Base-by-base conservation (phyloP, 2,888 invertebrate genomes). In the Cosmia pyralina region DNA sequence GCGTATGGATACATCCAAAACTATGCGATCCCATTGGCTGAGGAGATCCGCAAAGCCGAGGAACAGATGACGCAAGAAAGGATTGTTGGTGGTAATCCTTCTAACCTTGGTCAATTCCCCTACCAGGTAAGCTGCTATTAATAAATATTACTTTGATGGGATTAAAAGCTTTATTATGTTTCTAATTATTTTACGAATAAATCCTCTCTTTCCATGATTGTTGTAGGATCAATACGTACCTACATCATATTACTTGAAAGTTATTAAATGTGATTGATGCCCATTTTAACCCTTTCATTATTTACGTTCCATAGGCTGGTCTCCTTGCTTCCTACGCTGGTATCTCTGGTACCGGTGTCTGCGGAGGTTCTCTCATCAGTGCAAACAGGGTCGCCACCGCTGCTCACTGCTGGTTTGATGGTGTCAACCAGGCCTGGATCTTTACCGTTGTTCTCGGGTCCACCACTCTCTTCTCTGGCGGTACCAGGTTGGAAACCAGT, bases 361-460 rank as follows among this genome's bases (percentile, higher is more conserved):
- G 94, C 62, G 93, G 94, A 4, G 93, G 89, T 58, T 89, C 92
- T 5, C 84, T 94, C 0, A 41, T 94, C 53, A 89, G 78, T 38
- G 6, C 72, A 4, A 83, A 79, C 66, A 87, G 90, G 13, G 84
- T 93, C 1, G 46, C 91, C 17, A 93, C 93, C 0, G 94, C 94
- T 50, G 94, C 93, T n/a, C 94, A 94, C 77, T 94, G 94, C 83
- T 94, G 94, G 94, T 89, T 74, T 53, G 94, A 94, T 63, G 94
- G 94, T n/a, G 0, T 38, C 0, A 84, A 91, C 79, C 92, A 92
- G 62, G 93, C 87, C 2, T 91, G 90, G 89, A 83, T 84, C 38
- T 71, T 92, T 22, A 90, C 87, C 5, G 92, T 93, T 1, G 90
- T 93, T 0, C 89, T 94, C 1, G 94, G 92, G 17, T 90, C 93